Evolutionary conservation across 2,888 invertebrate genomes (phyloP).

Genomic region (Epinotia bilunana): DNA sequence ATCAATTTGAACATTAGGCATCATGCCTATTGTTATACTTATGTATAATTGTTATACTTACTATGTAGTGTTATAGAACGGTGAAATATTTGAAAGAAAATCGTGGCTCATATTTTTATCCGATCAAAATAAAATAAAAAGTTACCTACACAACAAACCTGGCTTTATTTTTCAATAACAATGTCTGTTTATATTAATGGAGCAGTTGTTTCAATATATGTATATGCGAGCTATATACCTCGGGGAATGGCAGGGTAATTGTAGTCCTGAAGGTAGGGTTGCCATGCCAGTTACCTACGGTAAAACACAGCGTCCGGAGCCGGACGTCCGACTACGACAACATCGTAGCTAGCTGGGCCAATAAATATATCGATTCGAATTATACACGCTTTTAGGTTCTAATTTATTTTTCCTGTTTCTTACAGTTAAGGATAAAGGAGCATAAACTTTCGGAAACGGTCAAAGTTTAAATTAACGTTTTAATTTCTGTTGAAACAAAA

Average conservation of each 20-base stretch:
- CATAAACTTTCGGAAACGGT: neutral
- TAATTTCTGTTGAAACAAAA: neutral
- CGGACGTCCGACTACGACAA: neutral
- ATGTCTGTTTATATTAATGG: conserved; percentile 5
- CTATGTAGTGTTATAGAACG: neutral
- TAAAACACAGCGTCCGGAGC: neutral
- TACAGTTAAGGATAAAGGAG: too few species aligned
- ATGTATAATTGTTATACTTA: too few species aligned
- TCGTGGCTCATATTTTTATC: neutral
- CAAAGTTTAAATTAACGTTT: neutral
- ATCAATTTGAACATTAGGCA: too few species aligned
- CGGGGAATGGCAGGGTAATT: conserved; percentile 6
- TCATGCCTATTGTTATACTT: too few species aligned
- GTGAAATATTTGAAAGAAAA: neutral
- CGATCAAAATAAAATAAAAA: neutral
- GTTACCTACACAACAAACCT: neutral
- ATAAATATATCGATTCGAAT: too few species aligned
- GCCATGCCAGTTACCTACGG: neutral
- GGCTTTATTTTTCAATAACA: conserved; percentile 14
- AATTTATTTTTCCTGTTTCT: too few species aligned
- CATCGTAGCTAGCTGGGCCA: neutral
- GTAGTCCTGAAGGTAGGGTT: neutral
- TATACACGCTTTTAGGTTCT: too few species aligned
- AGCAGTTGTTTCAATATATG: conserved; percentile 13
- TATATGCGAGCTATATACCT: conserved; percentile 11